Conservation (phyloP, 1,140 invertebrate genomes). For the Caenorhabditis inopinata region DNA sequence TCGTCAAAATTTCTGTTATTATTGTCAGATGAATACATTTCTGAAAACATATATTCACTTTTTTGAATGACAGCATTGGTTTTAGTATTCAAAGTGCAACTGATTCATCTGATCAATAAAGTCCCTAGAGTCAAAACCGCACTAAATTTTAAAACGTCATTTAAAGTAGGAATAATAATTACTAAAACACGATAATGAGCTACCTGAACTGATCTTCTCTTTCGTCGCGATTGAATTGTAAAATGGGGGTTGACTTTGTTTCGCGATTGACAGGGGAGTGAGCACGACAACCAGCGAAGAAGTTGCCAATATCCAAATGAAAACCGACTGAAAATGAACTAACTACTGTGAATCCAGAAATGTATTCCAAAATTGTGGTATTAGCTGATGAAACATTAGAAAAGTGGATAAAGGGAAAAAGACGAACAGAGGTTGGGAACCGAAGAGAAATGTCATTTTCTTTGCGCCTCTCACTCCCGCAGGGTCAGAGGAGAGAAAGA, state of each 20-base stretch:
- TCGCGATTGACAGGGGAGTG: not conserved
- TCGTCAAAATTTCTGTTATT: not conserved
- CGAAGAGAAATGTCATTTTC: not conserved
- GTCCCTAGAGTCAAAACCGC: not conserved
- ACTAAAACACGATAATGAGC: too few species aligned
- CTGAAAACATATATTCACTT: not conserved
- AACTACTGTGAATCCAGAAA: not conserved
- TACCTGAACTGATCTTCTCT: not conserved
- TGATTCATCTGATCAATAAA: not conserved
- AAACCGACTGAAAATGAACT: not conserved
- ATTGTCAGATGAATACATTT: not conserved
- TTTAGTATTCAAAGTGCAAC: too few species aligned
- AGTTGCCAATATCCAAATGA: constrained; percentile 15
- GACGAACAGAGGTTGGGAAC: not conserved
- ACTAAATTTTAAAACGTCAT: not conserved
- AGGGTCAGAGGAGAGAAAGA: not conserved
- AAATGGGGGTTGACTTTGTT: not conserved
- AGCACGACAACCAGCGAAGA: constrained; percentile 10
- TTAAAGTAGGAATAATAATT: too few species aligned
- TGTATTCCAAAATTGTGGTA: not conserved
- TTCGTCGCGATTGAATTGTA: not conserved
- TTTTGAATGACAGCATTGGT: too few species aligned
- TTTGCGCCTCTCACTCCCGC: not conserved
- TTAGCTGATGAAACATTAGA: constrained; percentile 1
- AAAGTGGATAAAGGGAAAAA: not conserved